These are phyloP conservation scores for Mus musculus DNA, from an alignment of 2,113 vertebrate genomes.

Conservation along the genomic window DNA sequence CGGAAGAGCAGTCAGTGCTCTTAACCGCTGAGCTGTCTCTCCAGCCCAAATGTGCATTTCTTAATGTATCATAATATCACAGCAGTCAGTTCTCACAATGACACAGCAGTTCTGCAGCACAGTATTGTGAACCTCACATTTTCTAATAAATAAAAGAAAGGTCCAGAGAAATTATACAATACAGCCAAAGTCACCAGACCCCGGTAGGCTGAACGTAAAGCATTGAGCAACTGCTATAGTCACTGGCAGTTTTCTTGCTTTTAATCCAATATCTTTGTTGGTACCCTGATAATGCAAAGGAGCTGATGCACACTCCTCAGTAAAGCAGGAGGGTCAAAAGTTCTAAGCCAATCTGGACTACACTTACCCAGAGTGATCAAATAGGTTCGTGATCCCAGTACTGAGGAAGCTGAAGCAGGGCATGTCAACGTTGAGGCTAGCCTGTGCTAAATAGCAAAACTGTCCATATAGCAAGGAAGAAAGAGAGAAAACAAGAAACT, in stretches of 20 bases:
- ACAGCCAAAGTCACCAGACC: background rate
- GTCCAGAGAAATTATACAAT: background rate
- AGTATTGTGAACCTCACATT: background rate
- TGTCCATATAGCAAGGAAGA: background rate
- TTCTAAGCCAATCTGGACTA: background rate
- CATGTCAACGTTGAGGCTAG: background rate
- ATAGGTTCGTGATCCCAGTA: background rate
- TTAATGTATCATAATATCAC: background rate
- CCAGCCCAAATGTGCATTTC: background rate
- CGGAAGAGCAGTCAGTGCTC: no score
- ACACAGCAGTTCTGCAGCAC: background rate
- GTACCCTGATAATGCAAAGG: background rate
- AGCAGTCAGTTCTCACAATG: background rate
- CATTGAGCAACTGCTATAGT: background rate
- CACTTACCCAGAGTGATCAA: background rate
- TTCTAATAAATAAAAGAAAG: background rate
- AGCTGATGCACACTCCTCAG: background rate
- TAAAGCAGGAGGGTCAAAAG: background rate
- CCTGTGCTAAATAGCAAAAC: background rate
- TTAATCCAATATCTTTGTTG: background rate
- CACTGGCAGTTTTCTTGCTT: background rate
- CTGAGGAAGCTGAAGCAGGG: background rate
- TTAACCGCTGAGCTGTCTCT: no score
- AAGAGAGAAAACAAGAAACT: background rate
- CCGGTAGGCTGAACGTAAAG: background rate